Evolutionary conservation across 2,113 vertebrate species (phyloP), one percentile per base, ranked within the genome.

Genomic region (Epinephelus lanceolatus): DNA sequence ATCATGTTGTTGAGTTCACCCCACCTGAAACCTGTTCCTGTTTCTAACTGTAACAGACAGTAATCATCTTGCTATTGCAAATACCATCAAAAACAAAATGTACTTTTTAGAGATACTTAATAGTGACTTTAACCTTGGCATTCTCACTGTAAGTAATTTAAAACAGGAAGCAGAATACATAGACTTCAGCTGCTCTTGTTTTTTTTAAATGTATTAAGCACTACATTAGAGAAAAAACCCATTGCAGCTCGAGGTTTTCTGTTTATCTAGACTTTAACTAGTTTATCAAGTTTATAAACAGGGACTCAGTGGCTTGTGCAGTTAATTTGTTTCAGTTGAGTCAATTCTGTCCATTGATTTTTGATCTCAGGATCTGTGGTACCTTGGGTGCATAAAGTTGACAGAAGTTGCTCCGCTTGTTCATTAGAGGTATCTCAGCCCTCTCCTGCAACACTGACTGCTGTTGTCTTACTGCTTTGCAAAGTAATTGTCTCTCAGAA

Each of bases 341-440:
- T 94, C 89, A 53, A 87, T 97, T 96, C 94, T 88, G 94, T 78
- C 84, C 83, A 97, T 96, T 95, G 95, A 96, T 96, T 97, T 97
- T 95, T 95, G 67, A 95, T 95, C 86, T 94, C 27, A 85, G 88
- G 73, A 83, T 88, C 86, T 85, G 62, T 90, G 81, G 42, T 94
- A 74, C 83, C 80, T 63, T 61, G 90, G 75, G 89, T 94, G 94
- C 90, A 94, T 92, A 74, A 80, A 93, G 84, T 75, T 89, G 89
- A 95, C 94, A 94, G 53, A 61, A 85, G 81, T 90, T 92, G 19
- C 71, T 70, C 81, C n/a, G 5, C 79, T 70, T 66, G 57, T 72
- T 87, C 82, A 87, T 87, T 78, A 76, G 49, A 42, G 12, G 47
- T 53, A 63, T 60, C 70, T 72, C 56, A 63, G 56, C 53, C 30